A percentile compares a stretch with the other conserved stretches of the same genome.
phyloP scores from a whole-genome alignment of 2,797 vertebrate species.

The Basileuterus tristriatus region DNA sequence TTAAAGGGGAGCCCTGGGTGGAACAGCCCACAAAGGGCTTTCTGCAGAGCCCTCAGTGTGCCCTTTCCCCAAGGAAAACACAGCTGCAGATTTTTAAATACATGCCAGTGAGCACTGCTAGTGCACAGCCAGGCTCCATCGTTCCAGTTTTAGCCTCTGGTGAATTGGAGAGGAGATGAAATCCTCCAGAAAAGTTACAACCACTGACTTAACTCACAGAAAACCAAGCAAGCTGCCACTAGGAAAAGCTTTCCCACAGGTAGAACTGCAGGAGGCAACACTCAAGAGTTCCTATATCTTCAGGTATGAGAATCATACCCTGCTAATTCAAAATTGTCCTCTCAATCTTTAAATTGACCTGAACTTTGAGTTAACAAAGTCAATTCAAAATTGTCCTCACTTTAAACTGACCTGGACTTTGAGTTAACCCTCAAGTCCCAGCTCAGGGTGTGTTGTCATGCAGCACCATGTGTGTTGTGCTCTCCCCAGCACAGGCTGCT shows the following conservation, averaged over 20 bases:
- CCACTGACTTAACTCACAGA: neutral
- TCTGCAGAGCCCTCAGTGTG: neutral
- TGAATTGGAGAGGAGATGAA: neutral
- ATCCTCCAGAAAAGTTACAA: neutral
- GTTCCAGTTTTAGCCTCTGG: neutral
- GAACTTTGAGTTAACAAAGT: neutral
- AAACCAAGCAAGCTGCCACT: neutral
- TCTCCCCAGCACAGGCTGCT: neutral
- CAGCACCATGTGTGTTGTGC: rapidly evolving
- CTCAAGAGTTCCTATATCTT: neutral
- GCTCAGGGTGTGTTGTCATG: neutral
- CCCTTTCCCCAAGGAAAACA: neutral
- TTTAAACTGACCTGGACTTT: neutral
- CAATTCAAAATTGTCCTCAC: neutral
- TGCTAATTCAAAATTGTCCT: neutral
- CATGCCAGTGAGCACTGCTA: neutral
- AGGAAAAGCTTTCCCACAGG: neutral
- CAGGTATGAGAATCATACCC: rapidly evolving
- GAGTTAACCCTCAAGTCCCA: neutral
- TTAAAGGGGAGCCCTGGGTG: neutral
- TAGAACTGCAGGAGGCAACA: rapidly evolving
- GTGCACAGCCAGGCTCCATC: neutral
- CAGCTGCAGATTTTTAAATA: neutral
- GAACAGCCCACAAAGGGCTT: neutral
- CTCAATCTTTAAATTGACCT: neutral